Evolutionary conservation across 2,797 vertebrate species (phyloP), one percentile per base, ranked within the genome.

Genomic region (Knipowitschia caucasica): DNA sequence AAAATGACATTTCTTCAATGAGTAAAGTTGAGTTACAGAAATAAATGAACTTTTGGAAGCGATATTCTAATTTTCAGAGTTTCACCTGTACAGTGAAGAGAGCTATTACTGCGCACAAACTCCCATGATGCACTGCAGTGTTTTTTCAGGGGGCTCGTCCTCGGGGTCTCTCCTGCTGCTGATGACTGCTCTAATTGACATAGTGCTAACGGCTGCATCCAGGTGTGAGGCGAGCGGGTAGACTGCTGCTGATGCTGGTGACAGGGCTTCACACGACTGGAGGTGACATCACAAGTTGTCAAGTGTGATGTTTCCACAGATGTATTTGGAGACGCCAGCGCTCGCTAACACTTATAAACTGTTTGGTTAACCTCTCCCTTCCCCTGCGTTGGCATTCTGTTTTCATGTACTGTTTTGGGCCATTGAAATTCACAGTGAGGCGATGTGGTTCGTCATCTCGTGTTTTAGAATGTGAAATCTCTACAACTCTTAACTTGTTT

Each of bases 1-100:
- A n/a, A n/a, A n/a, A n/a, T n/a, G n/a, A n/a, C 84, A 88, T 89
- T 84, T 81, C 59, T 68, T 81, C 85, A 88, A 89, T 88, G n/a
- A n/a, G n/a, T n/a, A n/a, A n/a, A n/a, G n/a, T n/a, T n/a, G n/a
- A n/a, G n/a, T n/a, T n/a, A n/a, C n/a, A n/a, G n/a, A n/a, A n/a
- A n/a, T n/a, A n/a, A n/a, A n/a, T n/a, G n/a, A n/a, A n/a, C n/a
- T n/a, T n/a, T n/a, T n/a, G n/a, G n/a, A n/a, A n/a, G n/a, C n/a
- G n/a, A n/a, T n/a, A n/a, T n/a, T n/a, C n/a, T n/a, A n/a, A n/a
- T n/a, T n/a, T n/a, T n/a, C n/a, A n/a, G n/a, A n/a, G n/a, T n/a
- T 86, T 82, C 77, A 85, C 78, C 67, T 51, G 29, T n/a, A 54
- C 46, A 30, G 42, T 55, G 52, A 53, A 55, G 61, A 51, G 62